Base-by-base conservation (phyloP, 2,113 vertebrate species). In the Megaptera novaeangliae region DNA sequence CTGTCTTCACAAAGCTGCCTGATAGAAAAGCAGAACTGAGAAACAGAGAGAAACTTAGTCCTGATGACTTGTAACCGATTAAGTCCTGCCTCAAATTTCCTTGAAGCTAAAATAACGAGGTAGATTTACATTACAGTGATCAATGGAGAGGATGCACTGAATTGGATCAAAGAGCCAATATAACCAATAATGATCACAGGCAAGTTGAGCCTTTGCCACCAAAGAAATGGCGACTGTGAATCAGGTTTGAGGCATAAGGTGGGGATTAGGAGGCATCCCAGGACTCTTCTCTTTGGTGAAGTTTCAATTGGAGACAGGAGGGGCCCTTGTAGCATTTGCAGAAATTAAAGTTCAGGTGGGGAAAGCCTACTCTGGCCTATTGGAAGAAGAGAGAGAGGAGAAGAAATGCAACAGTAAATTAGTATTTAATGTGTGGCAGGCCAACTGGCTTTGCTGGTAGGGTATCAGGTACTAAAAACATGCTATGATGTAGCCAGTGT, bases 401-500 rank as follows among this genome's bases (percentile, higher is more conserved):
- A 97, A 97, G 95, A 96, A 88, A 31, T 91, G 68, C 44, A 95
- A 95, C 88, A 96, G 39, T 96, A 94, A 81, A 64, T 59, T 69
- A 66, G 83, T 27, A 66, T 97, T 77, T 97, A 96, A 98, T 94
- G 90, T 95, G 93, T 96, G 94, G 95, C 89, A 96, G 97, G 95
- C 95, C 78, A 94, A n/a, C 75, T 86, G 83, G 94, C 92, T 98
- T 97, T 95, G 69, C 44, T 95, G 71, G 46, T 63, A 94, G 97
- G 90, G 92, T 96, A 66, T 88, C 93, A 94, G 85, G 88, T 98
- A 97, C 84, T 98, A 96, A 88, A 97, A 97, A 97, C 68, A 92
- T 98, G 96, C 95, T 96, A 98, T 92, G 97, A 95, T 94, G 91
- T 97, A 95, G 82, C 97, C 95, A 95, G 87, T 96, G 85, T 96